phyloP scores from a whole-genome alignment of 2,113 vertebrate species.

The Myotis davidii region DNA sequence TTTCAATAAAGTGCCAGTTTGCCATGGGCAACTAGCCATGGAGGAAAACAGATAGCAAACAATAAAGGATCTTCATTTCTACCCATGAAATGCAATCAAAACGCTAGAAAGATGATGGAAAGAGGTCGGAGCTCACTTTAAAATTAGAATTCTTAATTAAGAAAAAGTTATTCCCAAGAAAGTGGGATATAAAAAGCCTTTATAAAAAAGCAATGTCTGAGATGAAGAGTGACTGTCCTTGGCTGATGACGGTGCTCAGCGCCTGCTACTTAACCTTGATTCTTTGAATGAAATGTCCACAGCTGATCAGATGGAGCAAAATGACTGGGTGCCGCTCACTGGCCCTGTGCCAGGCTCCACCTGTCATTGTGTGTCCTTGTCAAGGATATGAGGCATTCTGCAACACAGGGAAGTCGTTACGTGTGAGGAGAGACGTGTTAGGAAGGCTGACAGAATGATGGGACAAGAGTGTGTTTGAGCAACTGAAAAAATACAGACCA shows the following conservation, averaged over 20 bases:
- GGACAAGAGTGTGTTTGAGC: not conserved
- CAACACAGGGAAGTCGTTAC: not conserved
- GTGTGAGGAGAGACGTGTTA: not conserved
- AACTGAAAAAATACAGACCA: not conserved
- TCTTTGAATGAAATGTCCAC: not conserved
- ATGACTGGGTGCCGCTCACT: not conserved
- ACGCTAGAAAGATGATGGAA: not conserved
- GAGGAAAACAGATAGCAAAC: slow-evolving; percentile 38
- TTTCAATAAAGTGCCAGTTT: not conserved
- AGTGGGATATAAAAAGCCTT: slow-evolving; percentile 56
- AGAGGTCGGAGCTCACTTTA: slow-evolving; percentile 63
- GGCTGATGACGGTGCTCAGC: not conserved
- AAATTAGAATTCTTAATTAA: slow-evolving; percentile 76
- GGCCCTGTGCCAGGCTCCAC: not conserved
- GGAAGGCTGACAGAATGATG: not conserved
- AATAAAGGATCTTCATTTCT: slow-evolving; percentile 57
- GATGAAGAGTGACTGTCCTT: slow-evolving; percentile 19
- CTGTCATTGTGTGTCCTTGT: not conserved
- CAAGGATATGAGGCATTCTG: not conserved
- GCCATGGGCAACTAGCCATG: not conserved
- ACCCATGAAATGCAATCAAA: slow-evolving; percentile 63
- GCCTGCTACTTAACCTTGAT: not conserved
- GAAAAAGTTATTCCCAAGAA: slow-evolving; percentile 56
- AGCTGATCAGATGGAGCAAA: not conserved
- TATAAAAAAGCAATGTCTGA: not conserved